Base-by-base conservation (phyloP, 2,113 vertebrate species). In the Propithecus coquereli region DNA sequence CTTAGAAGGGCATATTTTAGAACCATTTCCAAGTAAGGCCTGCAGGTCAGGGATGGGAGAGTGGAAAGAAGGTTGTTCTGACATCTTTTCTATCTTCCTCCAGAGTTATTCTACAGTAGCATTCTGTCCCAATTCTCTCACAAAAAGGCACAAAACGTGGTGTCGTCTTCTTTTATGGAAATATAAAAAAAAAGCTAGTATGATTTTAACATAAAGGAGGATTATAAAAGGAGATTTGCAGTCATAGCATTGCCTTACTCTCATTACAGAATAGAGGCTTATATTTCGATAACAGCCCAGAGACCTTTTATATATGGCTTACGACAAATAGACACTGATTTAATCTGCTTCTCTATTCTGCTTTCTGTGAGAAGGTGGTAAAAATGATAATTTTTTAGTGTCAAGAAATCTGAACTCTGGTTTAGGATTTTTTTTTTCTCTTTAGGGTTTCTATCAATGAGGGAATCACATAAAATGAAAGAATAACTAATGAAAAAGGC, bases 321-420 rank as follows among this genome's bases (percentile, higher is more conserved):
- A 93, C 91, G 66, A 94, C 84, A 94, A 97, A 89, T 27, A 90
- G 20, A 76, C 65, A 37, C 1, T 71, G 30, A 81, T 80, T 84
- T 87, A 63, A 87, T 80, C 68, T 90, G 9, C 34, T 76, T 68
- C 47, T 90, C 34, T 84, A 12, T 61, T 96, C 37, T 77, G 27
- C 20, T 94, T 89, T 82, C 50, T 5, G 20, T 45, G 9, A 23
- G 18, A 76, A 79, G 3, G 45, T 5, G 16, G 52, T 18, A 16
- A 61, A 43, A 27, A 61, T 14, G 14, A 83, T 47, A 47, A 74
- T 43, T 86, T 30, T 80, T 74, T 76, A 82, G 32, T 61, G 14
- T 80, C 23, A 91, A 76, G 32, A 7, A 80, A 84, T 76, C 17
- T 43, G 20, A 94, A 34, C 25, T 73, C 1, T 5, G 4, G 2